Percentiles rank a stretch among this genome's conserved stretches.
Conservation (phyloP, 2,113 vertebrate genomes). For the Amia ocellicauda region DNA sequence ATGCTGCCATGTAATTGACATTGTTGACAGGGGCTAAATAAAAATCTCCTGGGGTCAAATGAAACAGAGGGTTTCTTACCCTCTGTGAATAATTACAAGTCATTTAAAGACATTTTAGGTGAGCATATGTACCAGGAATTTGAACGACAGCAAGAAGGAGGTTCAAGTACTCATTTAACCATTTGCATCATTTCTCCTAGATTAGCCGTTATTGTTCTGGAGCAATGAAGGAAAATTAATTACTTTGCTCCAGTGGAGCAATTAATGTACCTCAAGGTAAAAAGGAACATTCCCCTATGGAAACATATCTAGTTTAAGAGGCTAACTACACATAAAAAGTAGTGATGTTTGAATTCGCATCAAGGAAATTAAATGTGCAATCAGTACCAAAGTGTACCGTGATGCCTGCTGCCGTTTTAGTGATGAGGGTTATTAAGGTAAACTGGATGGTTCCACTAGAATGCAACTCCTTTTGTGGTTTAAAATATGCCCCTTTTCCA, state of each 20-base stretch:
- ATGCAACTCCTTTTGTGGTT: too few relatives aligned
- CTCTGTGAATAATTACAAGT: conserved; percentile 26
- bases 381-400: too few relatives aligned
- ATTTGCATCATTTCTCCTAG: conserved; percentile 23
- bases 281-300: conserved; percentile 6
- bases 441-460: too few relatives aligned
- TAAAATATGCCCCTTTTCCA: too few relatives aligned
- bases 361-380: too few relatives aligned
- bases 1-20: conserved; percentile 29
- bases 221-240: conserved; percentile 52
- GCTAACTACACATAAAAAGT: neutral
- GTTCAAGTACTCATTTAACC: conserved; percentile 32
- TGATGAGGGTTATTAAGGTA: too few relatives aligned
- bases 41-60: neutral
- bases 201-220: conserved; percentile 40
- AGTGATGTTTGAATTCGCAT: too few relatives aligned
- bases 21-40: conserved; percentile 12
- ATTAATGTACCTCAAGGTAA: conserved; percentile 38
- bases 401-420: too few relatives aligned
- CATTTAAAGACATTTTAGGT: conserved; percentile 35
- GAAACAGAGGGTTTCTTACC: conserved; percentile 4
- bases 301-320: neutral
- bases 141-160: conserved; percentile 29
- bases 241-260: conserved; percentile 49
- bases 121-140: conserved; percentile 5